Base-by-base conservation (phyloP, 1,140 invertebrate genomes). In the Penaeus indicus region DNA sequence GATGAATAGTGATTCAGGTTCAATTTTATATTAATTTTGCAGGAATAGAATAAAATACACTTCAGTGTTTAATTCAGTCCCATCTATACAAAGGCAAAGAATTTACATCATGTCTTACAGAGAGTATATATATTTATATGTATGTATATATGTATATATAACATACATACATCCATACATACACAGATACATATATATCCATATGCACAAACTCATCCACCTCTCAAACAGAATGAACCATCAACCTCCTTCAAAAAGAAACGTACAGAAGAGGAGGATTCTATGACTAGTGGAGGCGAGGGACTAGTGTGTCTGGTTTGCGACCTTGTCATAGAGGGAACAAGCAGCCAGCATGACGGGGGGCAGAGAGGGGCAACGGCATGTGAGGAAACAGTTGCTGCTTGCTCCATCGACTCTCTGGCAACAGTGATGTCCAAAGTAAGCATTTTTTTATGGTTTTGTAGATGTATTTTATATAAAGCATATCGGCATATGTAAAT, bases 391-490 rank as follows among this genome's bases (percentile, higher is more conserved):
- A 19, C 81, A 47, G 32, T 67, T 22, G 60, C 32, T 22, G 60
- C 77, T 11, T 64, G 69, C 69, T 64, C 85, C 19, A 85, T 90
- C 64, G 90, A 90, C 38, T 85, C 87, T 60, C 69, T 90, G 19
- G 75, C 67, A 19, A 90, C 90, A 22, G 90, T 88, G 22, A 75
- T 90, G 77, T 90, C 90, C 27, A 88, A 90, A 85, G 90, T 90
- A 84, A 32, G 88, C 62, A 4, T 69, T 25, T 67, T 42, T 25
- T 25, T 18, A 54, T 80, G 67, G 11, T 27, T 11, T 32, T 47
- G 27, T 79, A 16, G 25, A 79, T 38, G 25, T 3, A 18, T 79
- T 1, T 47, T 79, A n/a, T 47, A 54, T 13, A 47, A 38, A n/a
- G 38, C 32, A 47, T 5, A 79, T 38, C 3, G 19, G 38, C 75